Percentiles rank a stretch among this genome's conserved stretches.
Conservation (phyloP, 2,888 invertebrate species). For the Parapristionchus giblindavisi region DNA sequence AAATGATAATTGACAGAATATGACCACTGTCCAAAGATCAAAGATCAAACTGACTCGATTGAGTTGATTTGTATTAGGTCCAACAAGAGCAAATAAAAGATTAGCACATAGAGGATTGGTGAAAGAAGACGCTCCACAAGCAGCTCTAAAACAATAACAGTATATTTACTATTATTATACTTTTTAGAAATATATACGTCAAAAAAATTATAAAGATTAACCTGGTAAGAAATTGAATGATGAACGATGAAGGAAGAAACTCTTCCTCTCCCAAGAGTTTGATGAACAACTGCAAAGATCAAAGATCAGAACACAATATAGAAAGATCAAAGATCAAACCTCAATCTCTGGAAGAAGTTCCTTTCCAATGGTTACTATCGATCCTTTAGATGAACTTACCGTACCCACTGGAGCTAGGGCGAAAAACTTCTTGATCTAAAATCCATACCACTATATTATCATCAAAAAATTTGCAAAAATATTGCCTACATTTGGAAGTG, state of each 20-base stretch:
- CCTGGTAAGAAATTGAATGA: slow-evolving; percentile 8
- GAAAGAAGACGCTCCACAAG: slow-evolving; percentile 69
- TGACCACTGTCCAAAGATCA: not conserved
- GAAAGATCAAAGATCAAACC: not conserved
- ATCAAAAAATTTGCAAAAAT: not conserved
- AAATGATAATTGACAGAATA: not conserved
- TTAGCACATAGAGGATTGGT: slow-evolving; percentile 76
- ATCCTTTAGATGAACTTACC: slow-evolving; percentile 61
- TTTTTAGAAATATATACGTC: slow-evolving; percentile 53
- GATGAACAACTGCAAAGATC: slow-evolving; percentile 7
- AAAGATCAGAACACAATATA: not conserved
- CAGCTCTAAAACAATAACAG: slow-evolving; percentile 3
- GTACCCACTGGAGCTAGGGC: slow-evolving; percentile 63
- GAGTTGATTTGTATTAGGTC: slow-evolving; percentile 72
- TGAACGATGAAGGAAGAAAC: slow-evolving; percentile 52
- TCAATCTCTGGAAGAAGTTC: slow-evolving; percentile 37
- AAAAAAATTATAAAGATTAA: slow-evolving; percentile 40
- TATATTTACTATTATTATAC: not conserved
- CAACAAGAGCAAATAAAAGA: slow-evolving; percentile 74
- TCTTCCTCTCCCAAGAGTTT: slow-evolving; percentile 65
- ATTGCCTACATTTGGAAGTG: not conserved
- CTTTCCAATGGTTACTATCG: slow-evolving; percentile 38
- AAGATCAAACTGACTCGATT: slow-evolving; percentile 34
- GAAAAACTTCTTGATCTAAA: slow-evolving; percentile 53
- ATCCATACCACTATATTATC: not conserved